Evolutionary conservation across 2,888 invertebrate genomes (phyloP).

Genomic region (Aphodius sticticus): DNA sequence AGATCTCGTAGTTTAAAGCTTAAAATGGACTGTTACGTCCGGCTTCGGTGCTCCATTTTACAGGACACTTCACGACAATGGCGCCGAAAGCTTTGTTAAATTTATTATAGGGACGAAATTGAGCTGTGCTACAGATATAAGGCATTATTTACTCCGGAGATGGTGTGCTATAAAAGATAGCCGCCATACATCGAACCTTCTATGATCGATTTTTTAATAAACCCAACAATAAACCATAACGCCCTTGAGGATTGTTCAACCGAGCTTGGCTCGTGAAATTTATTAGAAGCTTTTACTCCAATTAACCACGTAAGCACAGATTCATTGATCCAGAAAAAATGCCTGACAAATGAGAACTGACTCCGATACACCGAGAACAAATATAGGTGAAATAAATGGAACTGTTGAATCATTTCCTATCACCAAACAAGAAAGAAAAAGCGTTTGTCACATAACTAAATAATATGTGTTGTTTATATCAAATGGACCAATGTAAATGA

Average conservation of each 20-base stretch:
- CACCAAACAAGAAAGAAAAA: too few species aligned
- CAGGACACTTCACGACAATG: background rate
- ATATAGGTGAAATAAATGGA: too few species aligned
- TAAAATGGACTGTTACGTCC: background rate
- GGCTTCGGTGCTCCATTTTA: background rate
- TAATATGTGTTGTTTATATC: too few species aligned
- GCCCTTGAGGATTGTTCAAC: background rate
- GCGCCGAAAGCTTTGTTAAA: background rate
- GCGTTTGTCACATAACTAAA: too few species aligned
- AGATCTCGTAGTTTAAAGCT: background rate
- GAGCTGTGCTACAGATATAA: background rate
- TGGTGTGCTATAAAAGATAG: background rate
- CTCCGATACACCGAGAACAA: too few species aligned
- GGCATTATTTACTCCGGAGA: background rate
- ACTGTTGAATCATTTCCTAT: too few species aligned
- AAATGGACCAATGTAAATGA: too few species aligned
- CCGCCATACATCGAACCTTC: background rate
- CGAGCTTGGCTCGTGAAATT: background rate
- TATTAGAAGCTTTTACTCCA: background rate
- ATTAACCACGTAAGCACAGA: background rate
- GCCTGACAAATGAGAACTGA: too few species aligned
- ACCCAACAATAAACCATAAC: background rate
- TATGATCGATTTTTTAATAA: constrained; percentile 4
- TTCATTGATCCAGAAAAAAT: background rate
- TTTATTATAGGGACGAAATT: background rate